Conservation (phyloP, 1,140 invertebrate species). For the Musca domestica region DNA sequence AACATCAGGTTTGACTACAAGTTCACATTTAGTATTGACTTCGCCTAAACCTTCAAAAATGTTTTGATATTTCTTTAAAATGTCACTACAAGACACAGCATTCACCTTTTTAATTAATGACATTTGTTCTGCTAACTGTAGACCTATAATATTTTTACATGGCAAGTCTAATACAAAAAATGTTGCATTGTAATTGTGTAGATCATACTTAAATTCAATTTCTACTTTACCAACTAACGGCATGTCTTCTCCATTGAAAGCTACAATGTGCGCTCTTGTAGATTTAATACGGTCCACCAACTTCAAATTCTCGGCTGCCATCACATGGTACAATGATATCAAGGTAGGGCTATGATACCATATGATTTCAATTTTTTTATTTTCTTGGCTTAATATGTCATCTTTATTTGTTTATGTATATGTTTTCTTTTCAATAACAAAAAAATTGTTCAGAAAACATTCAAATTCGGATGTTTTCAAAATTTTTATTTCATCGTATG, state of each 20-base stretch:
- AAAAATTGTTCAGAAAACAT: too few species aligned
- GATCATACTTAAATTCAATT: not conserved
- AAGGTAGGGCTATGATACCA: too few species aligned
- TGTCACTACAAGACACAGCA: not conserved
- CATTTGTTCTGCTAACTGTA: not conserved
- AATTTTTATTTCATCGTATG: too few species aligned
- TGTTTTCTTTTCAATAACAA: too few species aligned
- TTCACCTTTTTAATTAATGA: constrained; percentile 13
- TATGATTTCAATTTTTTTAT: too few species aligned
- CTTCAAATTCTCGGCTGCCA: not conserved
- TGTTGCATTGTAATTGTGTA: constrained; percentile 3
- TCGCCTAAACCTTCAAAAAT: constrained; percentile 10
- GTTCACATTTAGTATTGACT: constrained; percentile 24
- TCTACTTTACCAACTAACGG: constrained; percentile 19
- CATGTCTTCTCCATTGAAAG: constrained; percentile 27
- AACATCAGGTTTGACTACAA: constrained; percentile 29
- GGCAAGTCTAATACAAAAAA: constrained; percentile 24
- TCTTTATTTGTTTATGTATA: too few species aligned
- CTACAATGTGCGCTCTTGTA: constrained; percentile 22
- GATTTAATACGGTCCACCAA: constrained; percentile 1
- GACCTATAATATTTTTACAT: constrained; percentile 13
- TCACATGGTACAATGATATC: not conserved
- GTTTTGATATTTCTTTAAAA: constrained; percentile 10
- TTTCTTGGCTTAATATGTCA: too few species aligned
- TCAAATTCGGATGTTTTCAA: too few species aligned